Evolutionary conservation across 2,797 vertebrate species (phyloP).

Genomic region (Lagodon rhomboides): DNA sequence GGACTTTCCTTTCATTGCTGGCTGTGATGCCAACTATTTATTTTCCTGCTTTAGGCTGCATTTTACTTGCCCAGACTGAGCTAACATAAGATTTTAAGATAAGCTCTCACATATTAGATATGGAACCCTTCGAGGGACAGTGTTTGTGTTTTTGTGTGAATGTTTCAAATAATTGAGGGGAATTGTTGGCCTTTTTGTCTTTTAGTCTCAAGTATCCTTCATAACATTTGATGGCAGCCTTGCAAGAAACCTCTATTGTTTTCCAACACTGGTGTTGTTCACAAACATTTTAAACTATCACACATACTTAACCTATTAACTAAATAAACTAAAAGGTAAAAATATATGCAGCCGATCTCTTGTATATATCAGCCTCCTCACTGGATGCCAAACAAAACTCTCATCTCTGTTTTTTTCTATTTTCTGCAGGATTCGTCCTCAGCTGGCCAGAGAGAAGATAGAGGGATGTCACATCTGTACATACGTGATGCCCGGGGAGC

Average conservation of each 20-base stretch:
- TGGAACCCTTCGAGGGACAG: too few species aligned
- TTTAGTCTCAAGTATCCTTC: background rate
- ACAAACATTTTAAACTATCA: background rate
- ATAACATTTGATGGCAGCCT: background rate
- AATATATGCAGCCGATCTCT: background rate
- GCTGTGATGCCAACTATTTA: background rate
- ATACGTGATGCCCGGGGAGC: slow-evolving; percentile 92
- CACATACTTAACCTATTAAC: background rate
- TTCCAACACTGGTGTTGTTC: background rate
- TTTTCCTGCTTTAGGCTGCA: background rate
- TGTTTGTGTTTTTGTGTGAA: background rate
- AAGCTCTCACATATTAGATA: background rate
- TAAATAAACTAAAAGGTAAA: background rate
- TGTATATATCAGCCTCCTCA: too few species aligned
- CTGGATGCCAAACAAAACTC: too few species aligned
- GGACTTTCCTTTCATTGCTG: background rate
- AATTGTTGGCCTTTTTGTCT: background rate
- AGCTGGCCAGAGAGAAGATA: slow-evolving; percentile 94
- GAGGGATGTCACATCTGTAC: slow-evolving; percentile 97
- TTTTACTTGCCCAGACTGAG: background rate
- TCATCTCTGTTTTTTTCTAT: background rate
- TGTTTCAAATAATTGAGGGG: too few species aligned
- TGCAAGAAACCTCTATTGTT: too few species aligned
- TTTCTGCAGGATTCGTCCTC: slow-evolving; percentile 90
- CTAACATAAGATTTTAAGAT: background rate